phyloP scores from a whole-genome alignment of 53 echinoderm and acorn worm species.

The Antedon mediterranea region DNA sequence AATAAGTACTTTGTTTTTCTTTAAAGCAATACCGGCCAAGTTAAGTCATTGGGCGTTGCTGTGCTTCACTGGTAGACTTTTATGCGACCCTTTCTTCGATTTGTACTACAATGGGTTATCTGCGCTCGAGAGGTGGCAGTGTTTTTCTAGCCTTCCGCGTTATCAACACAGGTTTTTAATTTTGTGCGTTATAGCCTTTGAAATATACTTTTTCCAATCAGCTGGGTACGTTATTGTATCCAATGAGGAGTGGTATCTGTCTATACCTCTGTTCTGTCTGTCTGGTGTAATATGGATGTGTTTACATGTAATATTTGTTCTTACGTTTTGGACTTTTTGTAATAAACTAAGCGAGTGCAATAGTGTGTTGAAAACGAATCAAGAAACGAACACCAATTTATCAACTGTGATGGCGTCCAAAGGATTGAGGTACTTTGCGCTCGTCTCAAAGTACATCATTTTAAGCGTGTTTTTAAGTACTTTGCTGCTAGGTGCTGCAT shows the following conservation, averaged over 20 bases:
- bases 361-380: conserved; percentile 21
- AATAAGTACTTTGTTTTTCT: conserved; percentile 51
- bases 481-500: conserved; percentile 66
- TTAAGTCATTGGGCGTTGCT: conserved; percentile 58
- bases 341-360: conserved; percentile 72
- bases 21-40: conserved; percentile 34
- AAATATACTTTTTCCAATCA: conserved; percentile 48
- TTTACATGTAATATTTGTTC: conserved; percentile 50
- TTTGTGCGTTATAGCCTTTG: conserved; percentile 35
- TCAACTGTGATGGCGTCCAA: conserved; percentile 80
- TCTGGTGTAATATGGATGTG: conserved; percentile 86
- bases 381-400: conserved; percentile 49
- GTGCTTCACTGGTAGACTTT: conserved; percentile 64
- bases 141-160: conserved; percentile 38
- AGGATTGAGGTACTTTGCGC: conserved; percentile 71
- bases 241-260: conserved; percentile 95
- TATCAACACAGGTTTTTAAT: conserved; percentile 37
- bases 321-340: conserved; percentile 70
- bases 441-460: conserved; percentile 58
- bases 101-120: conserved; percentile 59
- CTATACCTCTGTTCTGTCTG: conserved; percentile 63
- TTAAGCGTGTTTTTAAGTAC: conserved; percentile 45
- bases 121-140: conserved; percentile 72
- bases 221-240: conserved; percentile 54
- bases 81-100: conserved; percentile 54